These are phyloP conservation scores for Cabera pusaria DNA, from an alignment of 2,888 invertebrate genomes.

Conservation along the genomic window DNA sequence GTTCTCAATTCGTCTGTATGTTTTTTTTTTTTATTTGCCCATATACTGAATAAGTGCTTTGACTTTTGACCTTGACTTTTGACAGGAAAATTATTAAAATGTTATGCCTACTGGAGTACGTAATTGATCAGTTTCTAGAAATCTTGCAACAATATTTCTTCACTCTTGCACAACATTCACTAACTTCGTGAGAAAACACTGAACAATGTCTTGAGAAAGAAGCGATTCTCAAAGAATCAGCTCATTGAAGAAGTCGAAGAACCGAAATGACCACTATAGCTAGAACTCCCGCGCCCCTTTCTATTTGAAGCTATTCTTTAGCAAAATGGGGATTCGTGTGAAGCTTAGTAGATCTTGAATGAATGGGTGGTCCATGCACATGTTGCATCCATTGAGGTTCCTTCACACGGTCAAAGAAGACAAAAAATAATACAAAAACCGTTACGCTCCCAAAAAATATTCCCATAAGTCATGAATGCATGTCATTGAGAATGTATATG, in stretches of 20 bases:
- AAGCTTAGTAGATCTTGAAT: conserved; percentile 43
- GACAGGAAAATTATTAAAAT: too few species aligned
- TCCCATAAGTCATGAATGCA: conserved; percentile 75
- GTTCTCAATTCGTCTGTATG: too few species aligned
- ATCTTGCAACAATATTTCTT: conserved; percentile 24
- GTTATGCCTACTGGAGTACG: too few species aligned
- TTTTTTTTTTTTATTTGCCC: too few species aligned
- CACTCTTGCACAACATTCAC: conserved; percentile 44
- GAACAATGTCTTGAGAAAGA: conserved; percentile 62
- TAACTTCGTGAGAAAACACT: conserved; percentile 66
- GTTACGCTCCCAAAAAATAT: conserved; percentile 77
- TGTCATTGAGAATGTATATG: conserved; percentile 69
- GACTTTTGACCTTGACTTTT: too few species aligned
- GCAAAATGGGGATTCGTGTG: conserved; percentile 3
- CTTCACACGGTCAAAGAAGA: conserved; percentile 78
- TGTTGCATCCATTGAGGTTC: conserved; percentile 76
- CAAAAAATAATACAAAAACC: conserved; percentile 83
- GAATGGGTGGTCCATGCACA: conserved; percentile 59
- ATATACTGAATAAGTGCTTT: too few species aligned
- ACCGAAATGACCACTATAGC: conserved; percentile 44
- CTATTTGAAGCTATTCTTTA: conserved; percentile 1
- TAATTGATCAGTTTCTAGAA: too few species aligned
- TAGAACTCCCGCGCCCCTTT: conserved; percentile 46
- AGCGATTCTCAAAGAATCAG: conserved; percentile 63
- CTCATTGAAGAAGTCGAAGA: conserved; percentile 66